Percentiles rank a stretch among this genome's conserved stretches.
phyloP scores from a whole-genome alignment of 2,113 vertebrate species.

The Turnix velox region DNA sequence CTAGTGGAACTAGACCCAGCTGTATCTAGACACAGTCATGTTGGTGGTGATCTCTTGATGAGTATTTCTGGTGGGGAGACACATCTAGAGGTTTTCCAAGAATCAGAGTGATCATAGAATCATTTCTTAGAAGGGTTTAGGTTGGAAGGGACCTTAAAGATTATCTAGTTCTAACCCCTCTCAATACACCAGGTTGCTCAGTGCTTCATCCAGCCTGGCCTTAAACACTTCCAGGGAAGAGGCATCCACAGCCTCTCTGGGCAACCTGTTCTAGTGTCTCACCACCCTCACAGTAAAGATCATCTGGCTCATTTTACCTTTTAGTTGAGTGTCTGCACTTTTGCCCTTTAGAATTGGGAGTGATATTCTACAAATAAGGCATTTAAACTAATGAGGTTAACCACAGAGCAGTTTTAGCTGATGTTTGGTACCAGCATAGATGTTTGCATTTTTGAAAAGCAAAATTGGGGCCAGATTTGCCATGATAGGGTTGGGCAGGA shows the following conservation, averaged over 20 bases:
- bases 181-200: no score
- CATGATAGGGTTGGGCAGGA: background rate
- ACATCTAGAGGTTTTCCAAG: background rate
- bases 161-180: no score
- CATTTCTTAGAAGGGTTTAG: no score
- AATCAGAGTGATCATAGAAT: background rate
- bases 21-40: background rate
- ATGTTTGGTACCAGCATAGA: background rate
- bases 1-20: background rate
- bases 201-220: no score
- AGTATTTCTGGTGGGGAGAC: background rate
- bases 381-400: background rate
- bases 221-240: no score
- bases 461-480: background rate
- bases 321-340: background rate
- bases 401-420: background rate
- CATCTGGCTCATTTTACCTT: background rate
- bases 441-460: background rate
- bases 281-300: no score
- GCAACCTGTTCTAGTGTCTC: no score
- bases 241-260: no score
- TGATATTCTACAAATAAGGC: background rate
- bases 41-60: background rate
- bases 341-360: background rate
- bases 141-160: no score